These are phyloP conservation scores for Pterobdella sp. DNA, from an alignment of 2,888 invertebrate genomes.

Conservation along the genomic window DNA sequence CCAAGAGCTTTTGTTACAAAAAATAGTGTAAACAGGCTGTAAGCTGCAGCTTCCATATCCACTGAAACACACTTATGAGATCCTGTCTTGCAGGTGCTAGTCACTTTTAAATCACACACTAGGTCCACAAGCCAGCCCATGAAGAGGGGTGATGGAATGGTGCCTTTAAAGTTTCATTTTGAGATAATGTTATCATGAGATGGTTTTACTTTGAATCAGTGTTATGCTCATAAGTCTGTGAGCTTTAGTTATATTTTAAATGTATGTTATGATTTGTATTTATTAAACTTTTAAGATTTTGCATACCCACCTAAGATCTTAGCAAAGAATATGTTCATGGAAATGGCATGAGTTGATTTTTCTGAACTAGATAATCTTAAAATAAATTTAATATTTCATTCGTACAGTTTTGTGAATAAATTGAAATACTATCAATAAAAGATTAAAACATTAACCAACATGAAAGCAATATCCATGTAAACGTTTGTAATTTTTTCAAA, in stretches of 20 bases:
- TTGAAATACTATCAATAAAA: too few species aligned
- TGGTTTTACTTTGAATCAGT: too few species aligned
- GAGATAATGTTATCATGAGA: too few species aligned
- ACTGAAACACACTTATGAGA: neutral
- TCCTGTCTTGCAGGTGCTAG: neutral
- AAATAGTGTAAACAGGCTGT: neutral
- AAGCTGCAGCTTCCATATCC: neutral
- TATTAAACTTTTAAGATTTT: neutral
- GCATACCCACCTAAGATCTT: neutral
- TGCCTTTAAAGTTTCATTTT: neutral
- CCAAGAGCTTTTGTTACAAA: neutral
- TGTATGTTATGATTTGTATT: neutral
- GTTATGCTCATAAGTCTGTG: too few species aligned
- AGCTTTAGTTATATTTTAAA: too few species aligned
- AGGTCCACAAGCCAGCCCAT: neutral
- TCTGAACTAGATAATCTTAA: neutral
- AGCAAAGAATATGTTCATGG: neutral
- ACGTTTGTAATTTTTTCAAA: too few species aligned
- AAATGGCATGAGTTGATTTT: neutral
- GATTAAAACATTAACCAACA: too few species aligned
- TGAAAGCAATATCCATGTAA: too few species aligned
- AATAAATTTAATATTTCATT: neutral
- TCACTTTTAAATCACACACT: neutral
- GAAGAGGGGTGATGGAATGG: neutral
- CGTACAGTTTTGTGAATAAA: too few species aligned